These are phyloP conservation scores for Herminia tarsipennalis DNA, from an alignment of 2,888 invertebrate genomes.

Conservation along the genomic window DNA sequence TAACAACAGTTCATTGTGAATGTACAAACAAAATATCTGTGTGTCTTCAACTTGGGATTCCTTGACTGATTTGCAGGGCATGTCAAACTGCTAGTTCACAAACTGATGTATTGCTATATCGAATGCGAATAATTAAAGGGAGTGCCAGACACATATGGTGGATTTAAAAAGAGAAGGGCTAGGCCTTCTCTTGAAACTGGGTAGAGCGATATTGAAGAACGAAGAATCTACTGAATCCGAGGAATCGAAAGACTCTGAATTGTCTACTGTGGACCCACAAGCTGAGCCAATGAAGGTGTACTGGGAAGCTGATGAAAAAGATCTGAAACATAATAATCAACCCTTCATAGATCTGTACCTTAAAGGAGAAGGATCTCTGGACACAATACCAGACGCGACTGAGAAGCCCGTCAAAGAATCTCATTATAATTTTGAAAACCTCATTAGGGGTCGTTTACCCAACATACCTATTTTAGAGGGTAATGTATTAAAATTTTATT, in stretches of 20 bases:
- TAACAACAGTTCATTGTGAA: constrained; percentile 65
- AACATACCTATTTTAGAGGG: constrained; percentile 66
- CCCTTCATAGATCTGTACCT: constrained; percentile 72
- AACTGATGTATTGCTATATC: constrained; percentile 72
- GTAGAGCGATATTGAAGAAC: constrained; percentile 57
- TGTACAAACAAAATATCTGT: constrained; percentile 78
- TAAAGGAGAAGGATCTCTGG: constrained; percentile 60
- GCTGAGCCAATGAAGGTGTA: constrained; percentile 76
- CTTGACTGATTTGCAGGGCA: constrained; percentile 85
- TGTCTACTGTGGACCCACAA: constrained; percentile 45
- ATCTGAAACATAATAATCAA: constrained; percentile 63
- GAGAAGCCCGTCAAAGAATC: constrained; percentile 75
- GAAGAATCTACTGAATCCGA: constrained; percentile 61
- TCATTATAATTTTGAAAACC: constrained; percentile 74
- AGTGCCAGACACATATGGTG: constrained; percentile 77
- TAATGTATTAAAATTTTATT: constrained; percentile 69
- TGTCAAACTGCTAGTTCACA: constrained; percentile 74
- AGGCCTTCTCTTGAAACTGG: constrained; percentile 75
- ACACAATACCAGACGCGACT: constrained; percentile 74
- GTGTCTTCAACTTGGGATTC: constrained; percentile 84
- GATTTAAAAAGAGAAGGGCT: constrained; percentile 76
- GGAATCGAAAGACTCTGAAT: constrained; percentile 41
- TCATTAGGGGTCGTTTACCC: constrained; percentile 66
- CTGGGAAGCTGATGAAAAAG: constrained; percentile 77
- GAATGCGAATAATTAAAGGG: constrained; percentile 69